phyloP scores from a whole-genome alignment of 2,888 invertebrate species.

The Kuschelorhynchus macadamiae region DNA sequence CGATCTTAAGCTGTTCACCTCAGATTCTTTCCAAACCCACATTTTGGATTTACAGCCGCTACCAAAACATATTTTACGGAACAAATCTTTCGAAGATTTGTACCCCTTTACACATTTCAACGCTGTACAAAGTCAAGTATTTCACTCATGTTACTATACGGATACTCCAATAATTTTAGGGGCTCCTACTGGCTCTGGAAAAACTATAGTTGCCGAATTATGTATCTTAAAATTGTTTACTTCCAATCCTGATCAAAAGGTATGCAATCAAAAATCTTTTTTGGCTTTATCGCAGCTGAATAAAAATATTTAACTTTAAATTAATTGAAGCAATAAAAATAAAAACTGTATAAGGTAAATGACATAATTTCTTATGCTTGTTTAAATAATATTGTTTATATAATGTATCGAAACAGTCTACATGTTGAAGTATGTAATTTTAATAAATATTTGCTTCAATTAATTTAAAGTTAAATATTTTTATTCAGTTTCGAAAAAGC shows the following conservation, averaged over 20 bases:
- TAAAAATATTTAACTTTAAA: too few species aligned
- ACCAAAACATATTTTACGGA: constrained; percentile 85
- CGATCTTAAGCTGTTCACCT: constrained; percentile 58
- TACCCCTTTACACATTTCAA: constrained; percentile 97
- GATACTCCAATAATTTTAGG: constrained; percentile 94
- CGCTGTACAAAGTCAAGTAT: constrained; percentile 98
- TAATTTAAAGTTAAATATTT: too few species aligned
- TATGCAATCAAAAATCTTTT: too few species aligned
- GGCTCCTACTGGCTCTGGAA: constrained; percentile 97
- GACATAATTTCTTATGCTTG: too few species aligned
- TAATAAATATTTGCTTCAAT: too few species aligned
- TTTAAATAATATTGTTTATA: too few species aligned
- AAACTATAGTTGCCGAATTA: constrained; percentile 98
- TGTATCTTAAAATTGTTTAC: constrained; percentile 95
- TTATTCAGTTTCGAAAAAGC: too few species aligned
- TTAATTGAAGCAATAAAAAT: too few species aligned
- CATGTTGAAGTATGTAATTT: too few species aligned
- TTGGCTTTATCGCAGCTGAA: too few species aligned
- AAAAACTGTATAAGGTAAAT: too few species aligned
- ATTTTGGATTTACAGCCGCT: constrained; percentile 92
- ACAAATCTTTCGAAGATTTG: constrained; percentile 82
- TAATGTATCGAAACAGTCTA: too few species aligned
- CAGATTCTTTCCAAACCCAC: constrained; percentile 67
- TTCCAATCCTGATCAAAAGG: constrained; percentile 83
- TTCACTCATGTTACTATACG: constrained; percentile 95